Evolutionary conservation across 1,140 invertebrate genomes (phyloP).

Genomic region (Nymphalis io): DNA sequence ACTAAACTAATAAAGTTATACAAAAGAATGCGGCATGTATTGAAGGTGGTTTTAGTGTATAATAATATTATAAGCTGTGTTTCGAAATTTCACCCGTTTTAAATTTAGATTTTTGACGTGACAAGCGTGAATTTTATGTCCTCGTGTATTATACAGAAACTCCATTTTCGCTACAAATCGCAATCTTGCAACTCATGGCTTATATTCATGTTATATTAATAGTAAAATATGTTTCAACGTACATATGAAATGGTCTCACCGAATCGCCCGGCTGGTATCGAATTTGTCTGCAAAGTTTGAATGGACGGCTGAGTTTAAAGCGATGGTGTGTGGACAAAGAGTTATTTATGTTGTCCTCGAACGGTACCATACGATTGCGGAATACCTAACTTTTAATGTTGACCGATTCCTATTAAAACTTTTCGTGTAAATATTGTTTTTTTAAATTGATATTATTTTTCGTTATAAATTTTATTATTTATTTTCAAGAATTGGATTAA

Average conservation of each 20-base stretch:
- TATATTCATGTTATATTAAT: background rate
- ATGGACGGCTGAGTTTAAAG: conserved; percentile 63
- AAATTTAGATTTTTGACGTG: no score
- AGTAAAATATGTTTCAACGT: background rate
- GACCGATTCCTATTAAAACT: background rate
- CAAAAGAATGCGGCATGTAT: no score
- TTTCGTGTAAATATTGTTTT: background rate
- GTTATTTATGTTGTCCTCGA: conserved; percentile 49
- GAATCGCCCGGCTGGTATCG: conserved; percentile 64
- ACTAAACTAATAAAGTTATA: no score
- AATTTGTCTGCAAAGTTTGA: conserved; percentile 80
- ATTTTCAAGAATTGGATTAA: no score
- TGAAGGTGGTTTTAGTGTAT: no score
- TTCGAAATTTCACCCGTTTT: no score
- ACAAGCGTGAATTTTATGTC: no score
- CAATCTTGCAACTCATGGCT: background rate
- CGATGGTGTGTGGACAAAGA: conserved; percentile 51
- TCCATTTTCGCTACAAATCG: background rate
- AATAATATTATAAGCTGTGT: no score
- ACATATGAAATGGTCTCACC: conserved; percentile 19
- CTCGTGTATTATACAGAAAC: no score
- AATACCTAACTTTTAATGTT: background rate
- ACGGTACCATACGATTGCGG: conserved; percentile 6
- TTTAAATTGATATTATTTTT: background rate
- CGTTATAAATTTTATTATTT: no score